Conservation (phyloP, 2,113 vertebrate genomes). For the Pyxicephalus adspersus region DNA sequence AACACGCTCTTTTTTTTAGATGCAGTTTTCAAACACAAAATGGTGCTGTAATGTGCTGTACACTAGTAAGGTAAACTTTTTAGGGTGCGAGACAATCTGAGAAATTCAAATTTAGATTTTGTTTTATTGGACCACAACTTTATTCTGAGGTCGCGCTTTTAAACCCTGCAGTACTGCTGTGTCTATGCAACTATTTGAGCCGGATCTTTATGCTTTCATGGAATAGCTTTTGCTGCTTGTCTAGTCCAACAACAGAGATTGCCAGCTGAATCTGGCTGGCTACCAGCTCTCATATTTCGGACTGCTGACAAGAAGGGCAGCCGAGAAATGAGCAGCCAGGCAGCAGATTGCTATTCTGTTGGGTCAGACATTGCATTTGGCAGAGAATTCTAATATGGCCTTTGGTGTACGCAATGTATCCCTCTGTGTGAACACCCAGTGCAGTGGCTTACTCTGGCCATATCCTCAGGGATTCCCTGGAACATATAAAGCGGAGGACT, state of each 20-base stretch:
- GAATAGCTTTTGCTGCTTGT: constrained; percentile 33
- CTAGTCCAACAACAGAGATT: background rate
- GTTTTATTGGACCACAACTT: too few relatives aligned
- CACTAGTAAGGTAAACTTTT: too few relatives aligned
- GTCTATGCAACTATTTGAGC: constrained; percentile 3
- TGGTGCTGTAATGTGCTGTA: too few relatives aligned
- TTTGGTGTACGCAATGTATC: constrained; percentile 25
- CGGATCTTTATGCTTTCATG: background rate
- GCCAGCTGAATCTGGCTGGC: constrained; percentile 63
- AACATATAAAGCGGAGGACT: constrained; percentile 1
- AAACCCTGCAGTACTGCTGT: background rate
- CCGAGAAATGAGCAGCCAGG: constrained; percentile 56
- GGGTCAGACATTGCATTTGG: constrained; percentile 57
- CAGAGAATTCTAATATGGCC: constrained; percentile 16
- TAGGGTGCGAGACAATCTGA: too few relatives aligned
- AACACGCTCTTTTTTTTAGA: background rate
- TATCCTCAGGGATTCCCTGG: constrained; percentile 24
- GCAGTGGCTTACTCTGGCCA: background rate
- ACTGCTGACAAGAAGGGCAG: constrained; percentile 55
- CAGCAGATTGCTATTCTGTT: constrained; percentile 52
- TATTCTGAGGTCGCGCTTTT: too few relatives aligned
- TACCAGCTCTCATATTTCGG: constrained; percentile 56
- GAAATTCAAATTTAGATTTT: too few relatives aligned
- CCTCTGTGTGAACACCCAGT: constrained; percentile 33
- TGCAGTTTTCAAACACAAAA: too few relatives aligned